Conservation (phyloP, 2,797 vertebrate species). For the Eptatretus atami region DNA sequence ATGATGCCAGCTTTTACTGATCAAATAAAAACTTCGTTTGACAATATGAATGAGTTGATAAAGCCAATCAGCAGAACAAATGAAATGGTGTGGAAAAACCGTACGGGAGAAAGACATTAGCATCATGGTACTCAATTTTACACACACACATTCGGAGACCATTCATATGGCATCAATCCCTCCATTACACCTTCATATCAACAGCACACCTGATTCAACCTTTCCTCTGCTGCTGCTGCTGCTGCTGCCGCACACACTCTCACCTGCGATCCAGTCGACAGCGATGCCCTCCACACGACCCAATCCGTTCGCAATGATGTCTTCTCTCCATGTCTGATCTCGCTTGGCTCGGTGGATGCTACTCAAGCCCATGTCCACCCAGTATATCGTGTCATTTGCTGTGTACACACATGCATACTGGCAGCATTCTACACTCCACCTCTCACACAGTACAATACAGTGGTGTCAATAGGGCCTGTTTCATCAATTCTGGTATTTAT, state of each 20-base stretch:
- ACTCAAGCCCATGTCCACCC: conserved; percentile 95
- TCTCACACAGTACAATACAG: no score
- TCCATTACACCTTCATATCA: fast-evolving
- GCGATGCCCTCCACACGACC: conserved; percentile 82
- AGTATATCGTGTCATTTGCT: conserved; percentile 95
- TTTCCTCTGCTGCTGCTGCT: no score
- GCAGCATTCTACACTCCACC: no score
- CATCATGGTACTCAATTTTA: no score
- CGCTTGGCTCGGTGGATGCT: conserved; percentile 80
- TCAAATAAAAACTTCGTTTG: no score
- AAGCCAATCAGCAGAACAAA: background rate
- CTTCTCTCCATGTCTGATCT: conserved; percentile 87
- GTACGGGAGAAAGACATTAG: no score
- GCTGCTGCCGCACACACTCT: background rate
- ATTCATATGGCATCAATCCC: fast-evolving
- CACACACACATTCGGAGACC: background rate
- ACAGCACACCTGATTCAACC: fast-evolving
- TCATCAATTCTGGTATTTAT: no score
- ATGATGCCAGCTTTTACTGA: no score
- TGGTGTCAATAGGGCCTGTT: no score
- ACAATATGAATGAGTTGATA: background rate
- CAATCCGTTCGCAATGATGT: conserved; percentile 78
- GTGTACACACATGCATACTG: conserved; percentile 6
- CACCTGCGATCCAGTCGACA: conserved; percentile 85
- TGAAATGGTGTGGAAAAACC: no score